Base-by-base conservation (phyloP, 2,113 vertebrate species). In the Hiodon alosoides region DNA sequence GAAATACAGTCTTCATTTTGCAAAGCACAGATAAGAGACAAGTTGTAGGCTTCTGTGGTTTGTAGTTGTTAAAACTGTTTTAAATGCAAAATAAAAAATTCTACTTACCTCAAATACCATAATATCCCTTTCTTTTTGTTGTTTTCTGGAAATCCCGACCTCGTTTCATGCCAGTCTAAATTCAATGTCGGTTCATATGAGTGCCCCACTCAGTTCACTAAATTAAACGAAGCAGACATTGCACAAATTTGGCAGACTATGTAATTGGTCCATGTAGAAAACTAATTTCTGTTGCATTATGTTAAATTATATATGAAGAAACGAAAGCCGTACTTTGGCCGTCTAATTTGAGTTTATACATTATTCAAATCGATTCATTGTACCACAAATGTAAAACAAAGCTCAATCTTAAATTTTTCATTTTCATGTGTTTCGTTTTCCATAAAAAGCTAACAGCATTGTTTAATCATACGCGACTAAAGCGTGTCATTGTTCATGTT, bases 261-360 rank as follows among this genome's bases (percentile, higher is more conserved):
- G 61, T 64, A 64, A 64, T 64, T 31, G 61, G 16, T 7, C 16
- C 61, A 64, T 66, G 9, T 48, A 4, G 10, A 66, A 66, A 66
- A 66, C 10, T 46, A 17, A 66, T 48, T 66, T 66, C 64, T 47
- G 31, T 47, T 66, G 64, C 64, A 66, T 66, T 11, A 66, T 47
- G 8, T 47, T 66, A 47, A 66, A 66, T 66, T 66, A 66, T 66
- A 66, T 66, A 66, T 66, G 64, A 66, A 47, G 64, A 66, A 66
- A 48, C 48, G 64, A 66, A 31, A 31, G 31, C 31, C 31, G 64
- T 47, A 17, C 4, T 66, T 64, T 16, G 61, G 16, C 46, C 16
- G 9, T 8, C 7, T 66, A 17, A 47, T 47, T 66, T 66, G 64
- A 66, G 64, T 9, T 11, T 48, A 8, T 66, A 11, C 46, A 66